Evolutionary conservation across 2,888 invertebrate genomes (phyloP).

Genomic region (Acrobasis consociella): DNA sequence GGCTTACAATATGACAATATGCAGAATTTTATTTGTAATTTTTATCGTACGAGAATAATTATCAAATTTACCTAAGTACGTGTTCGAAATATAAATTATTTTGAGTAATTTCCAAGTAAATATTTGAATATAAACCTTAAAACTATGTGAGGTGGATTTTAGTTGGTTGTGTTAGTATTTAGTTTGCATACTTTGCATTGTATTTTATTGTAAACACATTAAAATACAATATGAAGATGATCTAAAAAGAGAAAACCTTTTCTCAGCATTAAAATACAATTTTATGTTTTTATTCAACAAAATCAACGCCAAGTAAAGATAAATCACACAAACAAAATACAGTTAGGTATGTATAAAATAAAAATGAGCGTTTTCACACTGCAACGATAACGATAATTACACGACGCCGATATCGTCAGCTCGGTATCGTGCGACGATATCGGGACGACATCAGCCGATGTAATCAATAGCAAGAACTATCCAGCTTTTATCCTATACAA

Average conservation of each 20-base stretch:
- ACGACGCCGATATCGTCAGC: too few relatives aligned
- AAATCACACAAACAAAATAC: background rate
- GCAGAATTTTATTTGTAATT: too few relatives aligned
- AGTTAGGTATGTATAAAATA: background rate
- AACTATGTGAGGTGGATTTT: slow-evolving; percentile 69
- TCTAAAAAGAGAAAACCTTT: background rate
- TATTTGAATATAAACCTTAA: slow-evolving; percentile 25
- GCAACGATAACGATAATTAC: too few relatives aligned
- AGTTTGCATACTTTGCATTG: slow-evolving; percentile 34
- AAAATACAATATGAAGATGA: slow-evolving; percentile 27
- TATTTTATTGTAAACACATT: slow-evolving; percentile 25
- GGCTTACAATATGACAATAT: too few relatives aligned
- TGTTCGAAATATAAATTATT: background rate
- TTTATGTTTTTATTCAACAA: background rate
- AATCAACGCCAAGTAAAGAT: background rate
- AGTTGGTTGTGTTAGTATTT: slow-evolving; percentile 75
- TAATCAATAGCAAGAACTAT: too few relatives aligned
- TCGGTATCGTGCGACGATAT: too few relatives aligned
- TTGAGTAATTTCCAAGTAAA: background rate
- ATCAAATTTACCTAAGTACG: too few relatives aligned
- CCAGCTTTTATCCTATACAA: too few relatives aligned
- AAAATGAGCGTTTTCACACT: too few relatives aligned
- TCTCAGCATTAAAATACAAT: slow-evolving; percentile 11
- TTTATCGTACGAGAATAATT: too few relatives aligned
- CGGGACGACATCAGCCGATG: too few relatives aligned